Percentiles rank a stretch among this genome's conserved stretches.
Evolutionary conservation across 2,113 vertebrate genomes (phyloP).

Genomic region (Carassius gibelio): DNA sequence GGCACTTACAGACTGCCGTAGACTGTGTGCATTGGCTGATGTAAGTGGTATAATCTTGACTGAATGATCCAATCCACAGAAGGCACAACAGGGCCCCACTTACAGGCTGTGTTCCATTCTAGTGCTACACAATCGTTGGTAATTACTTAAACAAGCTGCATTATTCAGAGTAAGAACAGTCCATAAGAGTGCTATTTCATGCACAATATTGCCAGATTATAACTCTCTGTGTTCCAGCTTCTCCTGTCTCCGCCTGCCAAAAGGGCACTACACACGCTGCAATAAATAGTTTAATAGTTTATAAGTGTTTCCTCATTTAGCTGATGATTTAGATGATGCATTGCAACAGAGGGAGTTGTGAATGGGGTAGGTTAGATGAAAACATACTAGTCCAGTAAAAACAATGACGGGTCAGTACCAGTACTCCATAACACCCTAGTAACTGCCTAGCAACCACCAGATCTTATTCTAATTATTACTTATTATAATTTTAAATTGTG

Average conservation of each 20-base stretch:
- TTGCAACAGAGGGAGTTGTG: neutral
- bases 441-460: too few relatives aligned
- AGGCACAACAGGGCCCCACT: constrained; percentile 46
- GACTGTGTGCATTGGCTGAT: constrained; percentile 16
- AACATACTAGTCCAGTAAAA: neutral
- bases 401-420: neutral
- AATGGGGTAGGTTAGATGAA: neutral
- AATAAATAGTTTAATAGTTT: neutral
- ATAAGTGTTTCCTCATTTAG: neutral
- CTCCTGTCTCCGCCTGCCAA: neutral
- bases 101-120: constrained; percentile 39
- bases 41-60: constrained; percentile 43
- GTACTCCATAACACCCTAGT: too few relatives aligned
- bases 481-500: too few relatives aligned
- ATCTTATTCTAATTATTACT: too few relatives aligned
- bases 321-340: neutral
- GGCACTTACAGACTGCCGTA: constrained; percentile 7
- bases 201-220: constrained; percentile 42
- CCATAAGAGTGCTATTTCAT: constrained; percentile 28
- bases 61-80: constrained; percentile 36
- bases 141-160: constrained; percentile 52
- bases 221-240: constrained; percentile 3
- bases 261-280: neutral
- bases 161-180: constrained; percentile 38
- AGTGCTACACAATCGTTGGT: constrained; percentile 41